phyloP scores from a whole-genome alignment of 2,113 vertebrate genomes.

The Centropristis striata region DNA sequence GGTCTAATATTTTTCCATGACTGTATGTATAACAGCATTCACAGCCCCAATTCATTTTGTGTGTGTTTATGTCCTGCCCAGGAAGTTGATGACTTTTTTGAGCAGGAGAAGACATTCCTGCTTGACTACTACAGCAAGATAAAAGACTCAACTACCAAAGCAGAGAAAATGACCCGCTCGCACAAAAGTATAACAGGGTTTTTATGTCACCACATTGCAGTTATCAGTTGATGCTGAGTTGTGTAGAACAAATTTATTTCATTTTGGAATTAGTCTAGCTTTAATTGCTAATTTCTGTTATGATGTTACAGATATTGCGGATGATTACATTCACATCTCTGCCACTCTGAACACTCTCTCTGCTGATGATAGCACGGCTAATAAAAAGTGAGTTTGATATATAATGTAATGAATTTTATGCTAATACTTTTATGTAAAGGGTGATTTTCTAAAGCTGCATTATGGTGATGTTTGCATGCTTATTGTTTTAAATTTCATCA shows the following conservation, averaged over 20 bases:
- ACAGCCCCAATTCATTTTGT: background rate
- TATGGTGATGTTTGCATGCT: background rate
- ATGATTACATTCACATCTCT: conserved; percentile 95
- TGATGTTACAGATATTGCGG: conserved; percentile 90
- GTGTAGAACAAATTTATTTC: background rate
- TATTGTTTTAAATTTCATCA: background rate
- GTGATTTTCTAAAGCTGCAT: background rate
- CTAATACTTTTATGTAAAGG: background rate
- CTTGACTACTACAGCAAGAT: conserved; percentile 95
- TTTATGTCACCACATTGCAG: background rate
- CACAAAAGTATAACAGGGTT: conserved; percentile 90
- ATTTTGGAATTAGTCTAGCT: background rate
- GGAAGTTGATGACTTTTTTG: conserved; percentile 99
- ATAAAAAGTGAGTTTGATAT: conserved; percentile 89
- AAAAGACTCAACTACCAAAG: conserved; percentile 95
- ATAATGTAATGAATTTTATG: background rate
- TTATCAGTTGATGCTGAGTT: background rate
- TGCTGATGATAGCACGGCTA: conserved; percentile 89
- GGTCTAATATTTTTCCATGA: too few species aligned
- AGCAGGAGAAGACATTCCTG: conserved; percentile 97
- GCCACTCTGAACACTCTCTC: conserved; percentile 89
- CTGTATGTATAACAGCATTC: background rate
- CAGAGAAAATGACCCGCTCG: conserved; percentile 96
- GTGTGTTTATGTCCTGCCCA: conserved; percentile 68
- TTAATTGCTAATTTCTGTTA: conserved; percentile 49